A percentile compares a stretch with the other conserved stretches of the same genome.
These are phyloP conservation scores for Clarias laeviceps DNA, from an alignment of 2,797 vertebrate genomes.

Conservation along the genomic window DNA sequence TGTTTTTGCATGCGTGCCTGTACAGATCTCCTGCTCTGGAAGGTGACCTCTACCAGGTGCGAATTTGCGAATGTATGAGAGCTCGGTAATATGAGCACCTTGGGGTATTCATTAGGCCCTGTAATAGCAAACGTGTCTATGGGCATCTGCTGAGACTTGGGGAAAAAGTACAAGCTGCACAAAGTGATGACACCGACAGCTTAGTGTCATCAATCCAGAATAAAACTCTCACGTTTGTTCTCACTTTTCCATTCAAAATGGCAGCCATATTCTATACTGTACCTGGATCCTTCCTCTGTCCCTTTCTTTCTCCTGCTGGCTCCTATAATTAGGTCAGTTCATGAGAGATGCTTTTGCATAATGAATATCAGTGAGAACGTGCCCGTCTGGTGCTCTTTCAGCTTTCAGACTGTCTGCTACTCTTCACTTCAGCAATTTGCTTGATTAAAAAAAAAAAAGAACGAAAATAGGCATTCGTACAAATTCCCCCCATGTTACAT, in stretches of 20 bases:
- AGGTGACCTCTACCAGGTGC: slow-evolving; percentile 44
- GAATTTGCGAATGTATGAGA: slow-evolving; percentile 7
- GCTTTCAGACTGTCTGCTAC: slow-evolving; percentile 24
- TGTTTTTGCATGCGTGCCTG: slow-evolving; percentile 15
- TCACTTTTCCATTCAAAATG: slow-evolving; percentile 42
- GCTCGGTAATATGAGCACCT: slow-evolving; percentile 26
- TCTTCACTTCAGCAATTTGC: background rate
- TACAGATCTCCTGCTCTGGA: slow-evolving; percentile 8
- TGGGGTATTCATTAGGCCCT: slow-evolving; percentile 39
- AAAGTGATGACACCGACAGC: slow-evolving; percentile 42
- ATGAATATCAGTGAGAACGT: slow-evolving; percentile 27
- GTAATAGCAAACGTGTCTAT: slow-evolving; percentile 42
- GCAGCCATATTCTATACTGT: slow-evolving; percentile 20
- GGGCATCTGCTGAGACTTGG: slow-evolving; percentile 36
- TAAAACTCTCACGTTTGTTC: slow-evolving; percentile 21
- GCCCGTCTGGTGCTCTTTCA: slow-evolving; percentile 15
- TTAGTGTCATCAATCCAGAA: slow-evolving; percentile 10
- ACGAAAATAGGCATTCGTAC: background rate
- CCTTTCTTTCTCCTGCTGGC: slow-evolving; percentile 59
- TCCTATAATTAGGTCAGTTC: slow-evolving; percentile 70
- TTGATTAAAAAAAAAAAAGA: background rate
- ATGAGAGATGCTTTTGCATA: slow-evolving; percentile 39
- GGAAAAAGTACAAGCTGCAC: background rate
- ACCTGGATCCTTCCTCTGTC: slow-evolving; percentile 17
- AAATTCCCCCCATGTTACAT: background rate